A percentile compares a stretch with the other conserved stretches of the same genome.
phyloP scores from a whole-genome alignment of 2,113 vertebrate species.

The Petrocephalus zakoni region DNA sequence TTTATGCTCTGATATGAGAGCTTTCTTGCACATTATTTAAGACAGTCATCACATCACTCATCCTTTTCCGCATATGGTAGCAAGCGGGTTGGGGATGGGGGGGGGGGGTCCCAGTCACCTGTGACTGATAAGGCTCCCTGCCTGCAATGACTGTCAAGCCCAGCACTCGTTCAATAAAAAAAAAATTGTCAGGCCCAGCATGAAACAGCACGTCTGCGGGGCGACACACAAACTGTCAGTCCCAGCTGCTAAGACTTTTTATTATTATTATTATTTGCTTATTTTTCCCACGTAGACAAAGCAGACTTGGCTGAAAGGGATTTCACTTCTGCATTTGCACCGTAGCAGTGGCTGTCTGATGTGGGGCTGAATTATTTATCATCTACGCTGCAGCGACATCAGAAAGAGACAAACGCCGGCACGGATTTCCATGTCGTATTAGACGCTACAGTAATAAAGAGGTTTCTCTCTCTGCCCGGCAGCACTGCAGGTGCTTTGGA shows the following conservation, averaged over 20 bases:
- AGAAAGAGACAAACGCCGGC: slow-evolving; percentile 3
- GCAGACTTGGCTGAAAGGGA: neutral
- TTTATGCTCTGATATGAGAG: neutral
- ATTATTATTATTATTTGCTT: neutral
- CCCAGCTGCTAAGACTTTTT: neutral
- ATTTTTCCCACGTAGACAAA: neutral
- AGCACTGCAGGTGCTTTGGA: neutral
- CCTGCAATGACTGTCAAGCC: neutral
- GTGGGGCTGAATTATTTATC: slow-evolving; percentile 16
- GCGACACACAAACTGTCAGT: neutral
- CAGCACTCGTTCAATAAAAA: neutral
- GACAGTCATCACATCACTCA: neutral
- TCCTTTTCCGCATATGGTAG: neutral
- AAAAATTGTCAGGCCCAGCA: neutral
- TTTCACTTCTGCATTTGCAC: neutral
- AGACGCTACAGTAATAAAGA: neutral
- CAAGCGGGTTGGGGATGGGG: neutral
- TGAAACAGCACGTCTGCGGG: neutral
- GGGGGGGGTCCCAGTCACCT: neutral
- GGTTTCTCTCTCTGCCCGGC: neutral
- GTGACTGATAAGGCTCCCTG: neutral
- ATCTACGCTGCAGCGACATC: neutral
- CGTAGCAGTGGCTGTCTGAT: neutral
- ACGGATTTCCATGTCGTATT: neutral
- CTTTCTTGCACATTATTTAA: neutral